A percentile compares a stretch with the other conserved stretches of the same genome.
Evolutionary conservation across 2,113 vertebrate species (phyloP).

Genomic region (Centropus unirufus): DNA sequence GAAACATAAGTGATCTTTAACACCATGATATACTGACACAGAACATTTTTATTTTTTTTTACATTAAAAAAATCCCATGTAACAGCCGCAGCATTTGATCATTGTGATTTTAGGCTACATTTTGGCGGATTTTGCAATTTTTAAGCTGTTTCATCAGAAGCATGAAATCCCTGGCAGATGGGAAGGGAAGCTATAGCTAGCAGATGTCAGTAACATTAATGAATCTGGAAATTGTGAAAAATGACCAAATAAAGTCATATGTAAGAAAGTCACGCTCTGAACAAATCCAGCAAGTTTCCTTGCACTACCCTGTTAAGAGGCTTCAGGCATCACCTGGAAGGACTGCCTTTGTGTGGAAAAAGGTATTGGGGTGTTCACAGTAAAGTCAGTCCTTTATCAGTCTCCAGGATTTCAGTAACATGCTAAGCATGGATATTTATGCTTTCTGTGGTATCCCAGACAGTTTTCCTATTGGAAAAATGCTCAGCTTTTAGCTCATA

Average conservation of each 20-base stretch:
- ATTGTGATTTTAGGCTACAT: not conserved
- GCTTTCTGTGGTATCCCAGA: not conserved
- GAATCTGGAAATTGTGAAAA: not conserved
- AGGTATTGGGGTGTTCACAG: not conserved
- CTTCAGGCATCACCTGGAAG: not conserved
- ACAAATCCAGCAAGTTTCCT: not conserved
- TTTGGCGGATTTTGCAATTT: not conserved
- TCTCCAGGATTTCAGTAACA: not conserved
- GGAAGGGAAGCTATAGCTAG: not conserved
- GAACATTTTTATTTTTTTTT: not conserved
- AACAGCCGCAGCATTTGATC: not conserved
- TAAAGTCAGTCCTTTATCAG: not conserved
- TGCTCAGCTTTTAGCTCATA: not conserved
- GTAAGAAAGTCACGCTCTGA: not conserved
- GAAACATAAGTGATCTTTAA: not conserved
- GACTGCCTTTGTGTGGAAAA: not conserved
- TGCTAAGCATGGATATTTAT: not conserved
- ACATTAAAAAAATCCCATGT: not conserved
- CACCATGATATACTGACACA: not conserved
- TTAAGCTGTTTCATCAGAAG: not conserved
- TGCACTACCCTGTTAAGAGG: rapidly evolving
- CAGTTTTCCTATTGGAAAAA: not conserved
- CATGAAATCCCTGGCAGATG: not conserved
- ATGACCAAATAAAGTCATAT: not conserved
- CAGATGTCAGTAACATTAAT: not conserved